These are phyloP conservation scores for Anorthoa munda DNA, from an alignment of 2,888 invertebrate species.

Conservation along the genomic window DNA sequence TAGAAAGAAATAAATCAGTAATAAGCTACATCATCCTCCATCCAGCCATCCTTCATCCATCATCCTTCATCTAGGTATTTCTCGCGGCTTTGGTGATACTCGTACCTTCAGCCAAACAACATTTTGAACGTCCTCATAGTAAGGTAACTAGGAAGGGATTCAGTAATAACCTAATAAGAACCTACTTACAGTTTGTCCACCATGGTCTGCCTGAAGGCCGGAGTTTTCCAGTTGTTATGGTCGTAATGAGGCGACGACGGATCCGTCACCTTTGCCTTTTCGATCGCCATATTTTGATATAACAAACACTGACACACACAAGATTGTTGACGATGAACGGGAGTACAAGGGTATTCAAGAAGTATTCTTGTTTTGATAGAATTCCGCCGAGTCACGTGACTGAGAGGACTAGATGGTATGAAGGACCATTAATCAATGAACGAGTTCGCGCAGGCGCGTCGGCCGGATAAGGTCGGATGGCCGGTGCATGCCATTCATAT, in stretches of 20 bases:
- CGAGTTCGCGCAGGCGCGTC: constrained; percentile 38
- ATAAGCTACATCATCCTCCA: not conserved
- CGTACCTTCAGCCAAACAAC: too few relatives aligned
- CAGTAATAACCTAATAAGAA: too few relatives aligned
- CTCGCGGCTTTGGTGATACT: too few relatives aligned
- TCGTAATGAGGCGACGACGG: constrained; percentile 33
- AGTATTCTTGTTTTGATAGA: constrained; percentile 23
- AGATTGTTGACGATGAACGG: not conserved
- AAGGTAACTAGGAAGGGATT: too few relatives aligned
- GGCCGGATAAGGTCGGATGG: not conserved
- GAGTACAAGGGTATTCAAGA: not conserved
- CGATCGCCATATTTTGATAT: constrained; percentile 30
- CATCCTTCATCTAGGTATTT: too few relatives aligned
- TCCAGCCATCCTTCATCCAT: too few relatives aligned
- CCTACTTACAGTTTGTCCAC: constrained; percentile 47
- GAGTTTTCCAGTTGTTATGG: constrained; percentile 40
- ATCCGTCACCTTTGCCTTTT: constrained; percentile 37
- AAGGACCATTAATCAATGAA: constrained; percentile 47
- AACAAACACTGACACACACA: constrained; percentile 28
- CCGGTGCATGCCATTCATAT: constrained; percentile 18
- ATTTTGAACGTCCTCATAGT: too few relatives aligned
- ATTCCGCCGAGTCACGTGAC: constrained; percentile 33
- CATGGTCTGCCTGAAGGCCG: constrained; percentile 48
- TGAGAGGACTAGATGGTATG: constrained; percentile 23
- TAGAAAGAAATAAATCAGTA: not conserved